Evolutionary conservation across 2,888 invertebrate genomes (phyloP).

Genomic region (Drosophila rubida): DNA sequence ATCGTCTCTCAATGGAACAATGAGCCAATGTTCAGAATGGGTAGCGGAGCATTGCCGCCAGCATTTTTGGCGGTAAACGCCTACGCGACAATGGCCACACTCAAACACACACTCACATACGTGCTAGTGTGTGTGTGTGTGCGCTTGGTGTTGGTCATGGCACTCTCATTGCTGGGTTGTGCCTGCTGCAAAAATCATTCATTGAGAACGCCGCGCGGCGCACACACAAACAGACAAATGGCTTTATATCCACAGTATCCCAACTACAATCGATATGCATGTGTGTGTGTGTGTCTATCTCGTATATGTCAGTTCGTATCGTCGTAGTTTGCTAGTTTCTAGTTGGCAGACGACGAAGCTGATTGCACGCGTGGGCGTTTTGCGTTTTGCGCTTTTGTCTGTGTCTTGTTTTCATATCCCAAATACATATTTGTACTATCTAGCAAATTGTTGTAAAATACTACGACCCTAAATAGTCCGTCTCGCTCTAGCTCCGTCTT

Average conservation of each 20-base stretch:
- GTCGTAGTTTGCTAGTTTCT: constrained; percentile 54
- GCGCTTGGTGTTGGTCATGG: constrained; percentile 35
- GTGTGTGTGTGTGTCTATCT: constrained; percentile 16
- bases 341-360: constrained; percentile 65
- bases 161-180: constrained; percentile 45
- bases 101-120: constrained; percentile 22
- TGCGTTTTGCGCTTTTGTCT: constrained; percentile 38
- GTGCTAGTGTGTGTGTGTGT: constrained; percentile 23
- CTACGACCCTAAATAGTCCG: constrained; percentile 50
- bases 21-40: constrained; percentile 48
- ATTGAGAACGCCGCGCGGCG: constrained; percentile 65
- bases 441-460: constrained; percentile 70
- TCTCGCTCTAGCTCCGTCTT: constrained; percentile 17
- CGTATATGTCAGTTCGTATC: constrained; percentile 32
- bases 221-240: constrained; percentile 42
- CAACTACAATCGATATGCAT: constrained; percentile 6
- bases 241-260: constrained; percentile 16
- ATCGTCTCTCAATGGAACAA: constrained; percentile 67
- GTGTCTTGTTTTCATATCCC: constrained; percentile 56
- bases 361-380: constrained; percentile 74
- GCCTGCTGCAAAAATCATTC: constrained; percentile 75
- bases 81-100: constrained; percentile 55
- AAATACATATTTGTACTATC: constrained; percentile 74
- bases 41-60: constrained; percentile 51
- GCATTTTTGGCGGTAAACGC: constrained; percentile 76